These are phyloP conservation scores for Heloderma charlesbogerti DNA, from an alignment of 2,113 vertebrate species.

Conservation along the genomic window DNA sequence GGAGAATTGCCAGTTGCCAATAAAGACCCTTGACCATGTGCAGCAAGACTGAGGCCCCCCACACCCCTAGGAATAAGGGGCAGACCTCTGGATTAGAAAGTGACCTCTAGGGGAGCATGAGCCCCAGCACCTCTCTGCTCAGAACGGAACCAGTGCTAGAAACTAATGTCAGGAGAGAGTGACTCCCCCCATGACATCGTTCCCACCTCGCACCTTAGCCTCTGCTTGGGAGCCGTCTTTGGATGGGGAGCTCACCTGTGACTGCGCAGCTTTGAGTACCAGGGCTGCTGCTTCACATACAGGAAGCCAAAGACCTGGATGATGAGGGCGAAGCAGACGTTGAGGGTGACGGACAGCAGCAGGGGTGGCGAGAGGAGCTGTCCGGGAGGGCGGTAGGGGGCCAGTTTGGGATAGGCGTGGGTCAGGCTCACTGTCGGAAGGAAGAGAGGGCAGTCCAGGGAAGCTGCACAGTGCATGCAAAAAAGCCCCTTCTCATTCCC, in stretches of 20 bases:
- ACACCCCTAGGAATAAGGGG: not conserved
- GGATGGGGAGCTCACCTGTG: constrained; percentile 59
- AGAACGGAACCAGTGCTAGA: not conserved
- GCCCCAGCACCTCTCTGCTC: not conserved
- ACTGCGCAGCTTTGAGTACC: constrained; percentile 69
- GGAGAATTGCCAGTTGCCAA: not conserved
- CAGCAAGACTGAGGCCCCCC: not conserved
- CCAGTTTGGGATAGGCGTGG: constrained; percentile 76
- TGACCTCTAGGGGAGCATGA: not conserved
- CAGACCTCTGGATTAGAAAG: not conserved
- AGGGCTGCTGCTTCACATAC: constrained; percentile 75
- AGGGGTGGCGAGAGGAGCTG: constrained; percentile 76
- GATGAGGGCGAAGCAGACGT: constrained; percentile 58
- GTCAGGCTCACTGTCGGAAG: constrained; percentile 75
- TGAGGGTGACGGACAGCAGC: constrained; percentile 75
- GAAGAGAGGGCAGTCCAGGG: not conserved
- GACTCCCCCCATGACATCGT: not conserved
- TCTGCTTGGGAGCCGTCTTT: too few relatives aligned
- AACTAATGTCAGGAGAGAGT: not conserved
- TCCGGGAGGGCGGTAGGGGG: constrained; percentile 71
- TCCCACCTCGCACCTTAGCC: not conserved
- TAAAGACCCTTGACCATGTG: not conserved
- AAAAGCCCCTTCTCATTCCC: not conserved
- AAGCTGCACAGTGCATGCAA: fast-evolving
- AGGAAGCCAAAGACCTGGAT: constrained; percentile 73